Evolutionary conservation across 2,797 vertebrate genomes (phyloP), one percentile per base, ranked within the genome.

Genomic region (Phoxinus dragarum): DNA sequence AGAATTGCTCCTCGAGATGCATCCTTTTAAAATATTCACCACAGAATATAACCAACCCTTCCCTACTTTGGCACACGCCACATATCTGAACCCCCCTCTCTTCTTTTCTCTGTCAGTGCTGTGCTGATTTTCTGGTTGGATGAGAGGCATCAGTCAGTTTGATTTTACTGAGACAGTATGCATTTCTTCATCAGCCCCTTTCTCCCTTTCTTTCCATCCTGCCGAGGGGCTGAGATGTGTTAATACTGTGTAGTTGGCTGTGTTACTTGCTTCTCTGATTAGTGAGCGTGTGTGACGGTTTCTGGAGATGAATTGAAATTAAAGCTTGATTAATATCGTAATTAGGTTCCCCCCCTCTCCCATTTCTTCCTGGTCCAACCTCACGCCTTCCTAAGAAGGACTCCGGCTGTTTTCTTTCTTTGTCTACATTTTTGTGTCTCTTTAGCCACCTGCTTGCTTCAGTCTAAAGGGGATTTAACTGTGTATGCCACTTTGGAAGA

Each of bases 271-370:
- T 90, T 74, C 86, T 88, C 92, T 92, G 94, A 95, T 95, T 95
- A 94, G 92, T 88, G 80, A 93, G 92, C 88, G 80, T 88, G 79
- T 87, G 90, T 92, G 89, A 90, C 87, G 89, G 90, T 93, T 94
- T 88, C 90, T 89, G 88, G 86, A 92, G 90, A 92, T 95, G 90
- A 95, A 94, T 93, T 91, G 91, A 94, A 94, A 93, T 94, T 89
- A 91, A 90, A 87, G 91, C 92, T 92, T 92, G 92, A 93, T 95
- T 94, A 93, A 94, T 94, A 93, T 89, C 92, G 89, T 92, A 94
- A 94, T 95, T 94, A 93, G 90, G 3, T 56, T 0, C 88, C 90
- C 87, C 89, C 86, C 90, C 90, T 87, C 87, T 52, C 88, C 7
- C 38, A 44, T 31, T 87, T 92, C 86, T 77, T 90, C 72, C 89